Base-by-base conservation (phyloP, 2,113 vertebrate genomes). In the Antennarius striatus region DNA sequence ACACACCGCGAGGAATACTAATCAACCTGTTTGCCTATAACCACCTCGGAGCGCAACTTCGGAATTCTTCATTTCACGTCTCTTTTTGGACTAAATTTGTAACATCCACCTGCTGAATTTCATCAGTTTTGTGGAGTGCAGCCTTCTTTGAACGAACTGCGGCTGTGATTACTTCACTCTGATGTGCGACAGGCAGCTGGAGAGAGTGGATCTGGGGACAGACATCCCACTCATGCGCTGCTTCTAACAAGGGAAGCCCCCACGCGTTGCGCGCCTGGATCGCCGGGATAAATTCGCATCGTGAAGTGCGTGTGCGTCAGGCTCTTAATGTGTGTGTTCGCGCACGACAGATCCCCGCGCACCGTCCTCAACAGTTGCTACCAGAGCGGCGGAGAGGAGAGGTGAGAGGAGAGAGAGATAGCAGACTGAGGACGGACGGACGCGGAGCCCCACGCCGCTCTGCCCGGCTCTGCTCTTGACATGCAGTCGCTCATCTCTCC, bases 401-500 rank as follows among this genome's bases (percentile, higher is more conserved):
- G 73, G 75, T 60, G 75, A 66, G 81, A 83, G 76, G 63, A 50
- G 52, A 66, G 52, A 66, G 77, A 81, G 84, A 71, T 11, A 68
- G 78, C 83, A 56, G 82, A 86, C 86, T 84, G 87, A 88, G 88
- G 73, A 85, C 82, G 65, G 81, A 84, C 76, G 71, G 84, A 77
- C 83, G 75, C 84, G 83, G 87, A 87, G 83, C 83, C 51, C 70
- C 85, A 89, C 82, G 87, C 87, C 86, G 86, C 88, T 85, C 86
- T 68, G 87, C 84, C 81, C 83, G 87, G 84, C 83, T 84, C 86
- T 83, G 86, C 86, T 87, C 90, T 92, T 93, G 95, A 92, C 94
- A 98, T 98, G 96, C 97, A 98, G 95, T 93, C 96, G 90, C 77
- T 98, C 87, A 95, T 98, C 77, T 98, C 97, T 77, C 96, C 97